These are phyloP conservation scores for Gallinago jamesoni DNA, from an alignment of 2,113 vertebrate species.

Conservation along the genomic window DNA sequence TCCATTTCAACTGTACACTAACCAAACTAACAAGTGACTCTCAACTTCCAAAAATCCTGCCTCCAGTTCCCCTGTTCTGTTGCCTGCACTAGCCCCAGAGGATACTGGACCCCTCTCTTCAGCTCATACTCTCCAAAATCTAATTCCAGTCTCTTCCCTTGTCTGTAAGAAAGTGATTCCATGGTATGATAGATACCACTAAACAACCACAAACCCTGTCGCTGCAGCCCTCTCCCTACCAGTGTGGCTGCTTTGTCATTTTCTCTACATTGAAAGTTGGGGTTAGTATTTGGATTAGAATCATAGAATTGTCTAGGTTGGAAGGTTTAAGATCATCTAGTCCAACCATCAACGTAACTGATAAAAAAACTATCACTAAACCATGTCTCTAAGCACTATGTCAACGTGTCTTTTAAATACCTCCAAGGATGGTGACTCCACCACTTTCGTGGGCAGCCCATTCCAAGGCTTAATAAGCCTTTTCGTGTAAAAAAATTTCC, in stretches of 20 bases:
- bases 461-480: too few species aligned
- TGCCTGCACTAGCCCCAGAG: neutral
- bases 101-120: neutral
- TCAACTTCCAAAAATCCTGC: neutral
- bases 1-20: neutral
- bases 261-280: neutral
- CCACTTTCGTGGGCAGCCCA: too few species aligned
- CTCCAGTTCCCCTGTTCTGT: neutral
- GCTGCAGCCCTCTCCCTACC: neutral
- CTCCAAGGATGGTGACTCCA: too few species aligned
- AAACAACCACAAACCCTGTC: neutral
- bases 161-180: neutral
- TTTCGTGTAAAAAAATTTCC: too few species aligned
- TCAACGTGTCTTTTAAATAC: too few species aligned
- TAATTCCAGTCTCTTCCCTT: neutral
- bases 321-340: too few species aligned
- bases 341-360: too few species aligned
- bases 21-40: neutral
- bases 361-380: too few species aligned
- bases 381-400: too few species aligned
- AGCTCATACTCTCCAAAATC: neutral
- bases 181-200: neutral
- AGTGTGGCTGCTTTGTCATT: neutral
- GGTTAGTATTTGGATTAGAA: neutral
- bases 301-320: too few species aligned